A percentile compares a stretch with the other conserved stretches of the same genome.
phyloP scores from a whole-genome alignment of 2,888 invertebrate species.

The Acrobasis consociella region DNA sequence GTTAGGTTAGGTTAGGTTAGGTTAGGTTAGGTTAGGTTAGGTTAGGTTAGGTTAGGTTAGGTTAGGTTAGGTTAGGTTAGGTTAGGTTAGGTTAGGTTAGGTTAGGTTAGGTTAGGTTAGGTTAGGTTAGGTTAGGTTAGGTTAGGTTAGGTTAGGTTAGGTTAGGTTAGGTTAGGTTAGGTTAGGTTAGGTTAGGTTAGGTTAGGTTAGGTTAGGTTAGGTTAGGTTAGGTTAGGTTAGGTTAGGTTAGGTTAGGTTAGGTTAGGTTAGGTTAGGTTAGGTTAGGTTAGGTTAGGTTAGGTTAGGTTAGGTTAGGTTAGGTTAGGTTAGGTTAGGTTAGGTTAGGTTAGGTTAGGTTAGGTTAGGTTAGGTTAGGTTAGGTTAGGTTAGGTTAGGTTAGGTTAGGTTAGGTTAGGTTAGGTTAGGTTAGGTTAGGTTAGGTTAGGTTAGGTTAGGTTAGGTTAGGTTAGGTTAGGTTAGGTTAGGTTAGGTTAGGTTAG shows the following conservation, averaged over 20 bases:
- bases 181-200: slow-evolving; percentile 30
- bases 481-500: slow-evolving; percentile 30
- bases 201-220: slow-evolving; percentile 28
- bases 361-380: slow-evolving; percentile 12
- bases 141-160: slow-evolving; percentile 35
- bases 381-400: slow-evolving; percentile 12
- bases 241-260: slow-evolving; percentile 28
- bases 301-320: slow-evolving; percentile 21
- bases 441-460: slow-evolving; percentile 20
- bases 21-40: slow-evolving; percentile 24
- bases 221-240: slow-evolving; percentile 27
- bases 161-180: slow-evolving; percentile 36
- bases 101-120: slow-evolving; percentile 31
- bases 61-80: slow-evolving; percentile 24
- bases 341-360: slow-evolving; percentile 11
- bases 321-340: slow-evolving; percentile 11
- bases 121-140: slow-evolving; percentile 34
- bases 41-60: slow-evolving; percentile 26
- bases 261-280: slow-evolving; percentile 23
- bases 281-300: slow-evolving; percentile 28
- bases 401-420: slow-evolving; percentile 12
- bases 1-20: slow-evolving; percentile 26
- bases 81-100: slow-evolving; percentile 26
- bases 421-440: slow-evolving; percentile 23
- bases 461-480: slow-evolving; percentile 19